Evolutionary conservation across 2,888 invertebrate genomes (phyloP).

Genomic region (Strigamia transsilvanica): DNA sequence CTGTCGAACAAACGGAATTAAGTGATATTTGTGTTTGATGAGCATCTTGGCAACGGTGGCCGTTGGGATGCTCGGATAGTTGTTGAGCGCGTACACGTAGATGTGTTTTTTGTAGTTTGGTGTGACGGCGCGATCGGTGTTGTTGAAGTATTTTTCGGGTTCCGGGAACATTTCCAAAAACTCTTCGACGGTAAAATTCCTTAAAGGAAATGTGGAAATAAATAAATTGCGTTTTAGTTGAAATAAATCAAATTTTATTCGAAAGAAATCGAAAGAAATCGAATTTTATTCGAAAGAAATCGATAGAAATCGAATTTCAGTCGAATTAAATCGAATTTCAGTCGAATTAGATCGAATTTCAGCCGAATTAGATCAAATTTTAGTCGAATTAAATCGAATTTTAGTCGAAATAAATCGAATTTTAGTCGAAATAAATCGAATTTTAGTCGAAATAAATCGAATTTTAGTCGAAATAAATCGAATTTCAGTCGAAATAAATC

Average conservation of each 20-base stretch:
- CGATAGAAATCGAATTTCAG: too few species aligned
- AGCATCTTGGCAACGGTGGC: background rate
- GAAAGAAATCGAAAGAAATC: background rate
- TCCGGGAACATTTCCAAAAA: constrained; percentile 27
- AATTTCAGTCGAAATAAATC: too few species aligned
- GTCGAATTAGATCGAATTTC: too few species aligned
- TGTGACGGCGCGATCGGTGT: background rate
- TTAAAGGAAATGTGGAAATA: background rate
- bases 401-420: too few species aligned
- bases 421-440: too few species aligned
- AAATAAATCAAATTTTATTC: background rate
- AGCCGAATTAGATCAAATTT: too few species aligned
- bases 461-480: too few species aligned
- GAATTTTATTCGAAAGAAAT: too few species aligned
- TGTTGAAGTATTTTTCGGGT: constrained; percentile 12
- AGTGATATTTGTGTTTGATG: background rate
- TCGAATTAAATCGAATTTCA: too few species aligned
- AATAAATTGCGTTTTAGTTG: too few species aligned
- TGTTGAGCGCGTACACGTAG: background rate
- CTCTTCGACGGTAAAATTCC: constrained; percentile 16
- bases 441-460: too few species aligned
- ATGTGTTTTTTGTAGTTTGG: background rate
- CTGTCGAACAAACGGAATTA: background rate
- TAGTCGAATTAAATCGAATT: too few species aligned
- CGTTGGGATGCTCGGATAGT: background rate